These are phyloP conservation scores for Elachura formosa DNA, from an alignment of 2,113 vertebrate genomes.

Conservation along the genomic window DNA sequence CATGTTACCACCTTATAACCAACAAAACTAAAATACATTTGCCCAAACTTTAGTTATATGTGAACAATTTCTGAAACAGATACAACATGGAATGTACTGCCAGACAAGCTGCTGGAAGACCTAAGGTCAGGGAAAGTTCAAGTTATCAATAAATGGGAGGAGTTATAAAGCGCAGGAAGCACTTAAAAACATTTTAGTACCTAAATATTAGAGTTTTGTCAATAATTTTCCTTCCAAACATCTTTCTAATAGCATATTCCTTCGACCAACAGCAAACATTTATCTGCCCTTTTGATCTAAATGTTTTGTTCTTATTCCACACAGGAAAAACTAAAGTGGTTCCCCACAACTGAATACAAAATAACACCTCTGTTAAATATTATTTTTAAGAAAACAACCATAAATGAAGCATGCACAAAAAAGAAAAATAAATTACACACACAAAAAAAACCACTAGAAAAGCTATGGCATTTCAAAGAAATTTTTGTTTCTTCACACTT, in stretches of 20 bases:
- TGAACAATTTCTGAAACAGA: neutral
- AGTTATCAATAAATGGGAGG: constrained; percentile 13
- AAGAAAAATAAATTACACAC: neutral
- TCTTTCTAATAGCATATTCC: neutral
- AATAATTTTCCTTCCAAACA: neutral
- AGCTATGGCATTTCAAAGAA: neutral
- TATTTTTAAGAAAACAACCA: neutral
- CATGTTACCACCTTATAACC: neutral
- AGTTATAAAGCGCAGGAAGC: neutral
- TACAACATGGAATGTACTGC: neutral
- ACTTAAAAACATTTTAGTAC: constrained; percentile 15
- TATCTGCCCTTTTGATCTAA: neutral
- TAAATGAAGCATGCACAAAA: neutral
- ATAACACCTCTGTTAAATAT: neutral
- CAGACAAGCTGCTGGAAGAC: neutral
- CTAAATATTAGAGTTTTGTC: constrained; percentile 1
- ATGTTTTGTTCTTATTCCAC: neutral
- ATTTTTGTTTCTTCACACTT: neutral
- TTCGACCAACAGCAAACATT: constrained; percentile 14
- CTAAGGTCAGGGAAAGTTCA: neutral
- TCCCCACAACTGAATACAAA: neutral
- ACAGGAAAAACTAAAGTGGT: neutral
- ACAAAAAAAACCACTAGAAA: neutral
- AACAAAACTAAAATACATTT: neutral
- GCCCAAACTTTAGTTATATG: neutral